phyloP scores from a whole-genome alignment of 2,888 invertebrate genomes.

The Lydus trimaculatus region DNA sequence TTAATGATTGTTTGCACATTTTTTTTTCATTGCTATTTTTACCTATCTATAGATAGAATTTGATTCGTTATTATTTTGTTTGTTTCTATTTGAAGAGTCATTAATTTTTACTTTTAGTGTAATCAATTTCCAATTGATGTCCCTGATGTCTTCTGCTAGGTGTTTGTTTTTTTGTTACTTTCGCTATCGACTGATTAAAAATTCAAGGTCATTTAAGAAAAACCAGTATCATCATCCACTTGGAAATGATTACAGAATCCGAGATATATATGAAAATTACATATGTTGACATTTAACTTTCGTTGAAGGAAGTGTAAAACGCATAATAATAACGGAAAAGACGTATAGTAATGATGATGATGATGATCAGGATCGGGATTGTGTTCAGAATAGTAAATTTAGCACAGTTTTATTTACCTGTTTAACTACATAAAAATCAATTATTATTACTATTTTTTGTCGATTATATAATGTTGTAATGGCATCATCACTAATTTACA shows the following conservation, averaged over 20 bases:
- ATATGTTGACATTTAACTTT: conserved; percentile 28
- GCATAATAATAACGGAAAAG: not conserved
- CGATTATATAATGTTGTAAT: not conserved
- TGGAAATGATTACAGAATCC: conserved; percentile 21
- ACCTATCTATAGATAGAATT: not conserved
- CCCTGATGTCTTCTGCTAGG: not conserved
- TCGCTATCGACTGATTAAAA: not conserved
- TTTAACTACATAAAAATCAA: not conserved
- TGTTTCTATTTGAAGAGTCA: not conserved
- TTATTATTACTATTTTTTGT: not conserved
- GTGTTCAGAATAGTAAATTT: not conserved
- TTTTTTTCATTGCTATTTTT: not conserved
- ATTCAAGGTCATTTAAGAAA: conserved; percentile 13
- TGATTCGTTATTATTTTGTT: not conserved
- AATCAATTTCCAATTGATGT: not conserved
- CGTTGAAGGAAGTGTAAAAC: not conserved
- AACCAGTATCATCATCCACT: conserved; percentile 15
- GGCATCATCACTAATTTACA: not conserved
- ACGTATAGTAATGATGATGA: not conserved
- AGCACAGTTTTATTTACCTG: not conserved
- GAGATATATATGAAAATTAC: conserved; percentile 18
- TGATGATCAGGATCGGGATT: not conserved
- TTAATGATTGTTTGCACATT: not conserved
- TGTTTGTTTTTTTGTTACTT: not conserved
- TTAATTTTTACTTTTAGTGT: not conserved